Conservation (phyloP, 2,888 invertebrate species). For the Onchidella celtica region DNA sequence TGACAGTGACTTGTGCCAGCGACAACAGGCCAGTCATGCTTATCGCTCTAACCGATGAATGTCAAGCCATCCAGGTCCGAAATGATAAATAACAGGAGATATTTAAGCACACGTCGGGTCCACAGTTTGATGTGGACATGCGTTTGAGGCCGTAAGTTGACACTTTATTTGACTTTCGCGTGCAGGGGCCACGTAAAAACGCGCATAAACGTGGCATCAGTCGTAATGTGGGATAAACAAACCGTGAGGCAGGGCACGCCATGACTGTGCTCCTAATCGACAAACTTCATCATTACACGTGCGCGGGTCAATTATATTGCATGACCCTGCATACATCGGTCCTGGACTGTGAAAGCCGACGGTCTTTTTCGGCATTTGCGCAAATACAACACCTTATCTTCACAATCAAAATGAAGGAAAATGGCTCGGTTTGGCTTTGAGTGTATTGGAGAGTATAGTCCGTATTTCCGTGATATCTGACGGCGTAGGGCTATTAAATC, state of each 20-base stretch:
- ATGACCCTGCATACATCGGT: slow-evolving; percentile 29
- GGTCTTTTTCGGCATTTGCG: no score
- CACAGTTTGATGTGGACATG: neutral
- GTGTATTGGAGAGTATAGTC: no score
- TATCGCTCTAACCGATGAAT: no score
- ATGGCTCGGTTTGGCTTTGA: no score
- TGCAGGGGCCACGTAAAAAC: slow-evolving; percentile 12
- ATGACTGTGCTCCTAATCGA: neutral
- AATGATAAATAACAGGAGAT: slow-evolving; percentile 18
- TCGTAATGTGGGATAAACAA: slow-evolving; percentile 20
- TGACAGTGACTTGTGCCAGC: no score
- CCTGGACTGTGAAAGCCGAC: no score
- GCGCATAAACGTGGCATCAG: slow-evolving; percentile 19
- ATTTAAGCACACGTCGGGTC: neutral
- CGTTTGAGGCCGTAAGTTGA: slow-evolving; percentile 5
- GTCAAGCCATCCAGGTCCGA: neutral
- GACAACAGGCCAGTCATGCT: no score
- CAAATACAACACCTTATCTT: no score
- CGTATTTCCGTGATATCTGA: no score
- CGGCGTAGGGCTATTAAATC: slow-evolving; percentile 35
- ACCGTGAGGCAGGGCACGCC: neutral
- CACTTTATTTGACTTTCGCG: slow-evolving; percentile 39
- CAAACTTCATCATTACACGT: slow-evolving; percentile 14
- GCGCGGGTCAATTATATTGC: slow-evolving; percentile 34
- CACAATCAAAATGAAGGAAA: no score